Base-by-base conservation (phyloP, 2,113 vertebrate species). In the Crotophaga sulcirostris region DNA sequence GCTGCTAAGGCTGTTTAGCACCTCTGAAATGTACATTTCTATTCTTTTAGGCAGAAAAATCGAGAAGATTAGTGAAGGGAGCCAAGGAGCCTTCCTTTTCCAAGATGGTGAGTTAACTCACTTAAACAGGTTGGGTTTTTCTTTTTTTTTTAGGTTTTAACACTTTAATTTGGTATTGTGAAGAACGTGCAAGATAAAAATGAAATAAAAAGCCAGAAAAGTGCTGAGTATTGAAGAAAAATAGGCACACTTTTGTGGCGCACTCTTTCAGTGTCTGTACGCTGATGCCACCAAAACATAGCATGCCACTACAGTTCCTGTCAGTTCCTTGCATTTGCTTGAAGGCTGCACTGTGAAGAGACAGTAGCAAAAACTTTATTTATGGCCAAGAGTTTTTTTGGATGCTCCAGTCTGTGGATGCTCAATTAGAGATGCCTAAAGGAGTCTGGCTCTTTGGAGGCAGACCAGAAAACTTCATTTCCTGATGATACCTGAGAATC, bases 21-120 rank as follows among this genome's bases (percentile, higher is more conserved):
- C 49, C 36, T 84, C 55, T 51, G 51, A 66, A 38, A 52, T 0
- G 0, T 18, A 11, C 40, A 59, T 34, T 60, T 75, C 52, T 78
- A n/a, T 94, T 93, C 17, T 96, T 97, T 63, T 59, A 99, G 99
- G 94, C 97, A 93, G 97, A 98, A 8, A 94, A 95, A 11, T 93
- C 97, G 45, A 98, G 96, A 94, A 97, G 96, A 66, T 93, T 93
- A 14, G 82, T 97, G 64, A 98, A 98, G 76, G 98, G 97, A 21
- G 1, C 8, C 69, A 58, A 13, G 58, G 28, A 84, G 58, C 16
- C 28, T 38, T 40, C 16, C 45, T 20, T 6, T 63, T 38, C 38
- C 17, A 31, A 68, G 40, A 9, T 1, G 58, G 90, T 91, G 17
- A 91, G 92, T 82, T 44, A 56, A 59, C 45, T 40, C 87, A 67